phyloP scores from a whole-genome alignment of 2,888 invertebrate genomes.

The Pardosa pseudoannulata region DNA sequence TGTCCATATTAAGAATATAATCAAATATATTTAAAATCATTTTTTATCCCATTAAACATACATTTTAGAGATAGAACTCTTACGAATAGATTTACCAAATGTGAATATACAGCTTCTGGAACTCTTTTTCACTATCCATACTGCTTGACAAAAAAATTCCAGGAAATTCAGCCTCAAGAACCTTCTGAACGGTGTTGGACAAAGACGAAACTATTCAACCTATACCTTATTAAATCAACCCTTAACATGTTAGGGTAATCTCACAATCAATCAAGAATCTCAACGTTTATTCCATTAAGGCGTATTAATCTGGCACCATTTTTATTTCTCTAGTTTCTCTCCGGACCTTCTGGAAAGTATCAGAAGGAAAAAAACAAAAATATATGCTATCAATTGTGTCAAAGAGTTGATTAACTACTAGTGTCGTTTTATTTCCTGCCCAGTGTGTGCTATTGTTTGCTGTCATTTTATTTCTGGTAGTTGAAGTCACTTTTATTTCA shows the following conservation, averaged over 20 bases:
- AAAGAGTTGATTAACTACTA: constrained; percentile 8
- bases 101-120: not conserved
- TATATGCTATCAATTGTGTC: not conserved
- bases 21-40: too few relatives aligned
- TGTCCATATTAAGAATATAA: too few relatives aligned
- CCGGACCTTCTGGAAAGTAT: not conserved
- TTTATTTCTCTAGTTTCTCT: not conserved
- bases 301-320: not conserved
- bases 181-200: not conserved
- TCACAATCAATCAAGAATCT: not conserved
- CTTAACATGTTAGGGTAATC: constrained; percentile 15
- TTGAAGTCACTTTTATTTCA: too few relatives aligned
- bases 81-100: not conserved
- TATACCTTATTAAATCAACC: not conserved
- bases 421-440: not conserved
- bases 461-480: too few relatives aligned
- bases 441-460: not conserved
- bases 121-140: not conserved
- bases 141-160: not conserved
- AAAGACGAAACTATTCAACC: constrained; percentile 8
- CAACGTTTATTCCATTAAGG: constrained; percentile 3
- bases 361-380: not conserved
- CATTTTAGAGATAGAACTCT: too few relatives aligned
- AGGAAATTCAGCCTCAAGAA: not conserved
- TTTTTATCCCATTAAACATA: too few relatives aligned